Evolutionary conservation across 2,113 vertebrate species (phyloP).

Genomic region (Micromys minutus): DNA sequence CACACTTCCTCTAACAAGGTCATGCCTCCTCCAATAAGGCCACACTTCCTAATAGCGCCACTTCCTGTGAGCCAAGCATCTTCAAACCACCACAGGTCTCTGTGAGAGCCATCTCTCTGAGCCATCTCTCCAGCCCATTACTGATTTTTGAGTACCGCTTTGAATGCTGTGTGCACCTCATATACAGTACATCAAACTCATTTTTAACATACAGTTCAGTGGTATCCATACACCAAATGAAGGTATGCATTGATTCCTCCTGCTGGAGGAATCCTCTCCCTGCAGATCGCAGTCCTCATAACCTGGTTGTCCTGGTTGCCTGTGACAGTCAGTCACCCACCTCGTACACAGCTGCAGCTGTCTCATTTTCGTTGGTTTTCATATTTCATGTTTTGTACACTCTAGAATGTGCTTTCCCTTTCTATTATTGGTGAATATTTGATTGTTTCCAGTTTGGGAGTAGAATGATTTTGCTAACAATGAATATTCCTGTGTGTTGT

Average conservation of each 20-base stretch:
- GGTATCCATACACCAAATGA: background rate
- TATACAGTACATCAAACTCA: background rate
- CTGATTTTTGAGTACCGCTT: background rate
- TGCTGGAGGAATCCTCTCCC: background rate
- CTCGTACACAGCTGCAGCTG: background rate
- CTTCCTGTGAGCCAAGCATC: no score
- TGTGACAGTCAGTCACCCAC: background rate
- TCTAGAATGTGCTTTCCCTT: background rate
- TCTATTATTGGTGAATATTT: no score
- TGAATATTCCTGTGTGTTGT: accelerated
- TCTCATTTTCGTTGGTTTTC: background rate
- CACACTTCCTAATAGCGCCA: no score
- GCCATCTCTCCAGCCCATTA: background rate
- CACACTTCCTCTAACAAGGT: no score
- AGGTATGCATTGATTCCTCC: background rate
- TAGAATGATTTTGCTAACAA: background rate
- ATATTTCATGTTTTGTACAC: no score
- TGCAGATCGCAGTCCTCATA: background rate
- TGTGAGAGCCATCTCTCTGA: background rate
- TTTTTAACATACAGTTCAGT: background rate
- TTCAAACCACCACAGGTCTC: no score
- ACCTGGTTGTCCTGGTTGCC: background rate
- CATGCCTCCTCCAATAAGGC: no score
- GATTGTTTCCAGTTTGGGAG: background rate
- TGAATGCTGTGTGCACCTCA: background rate